Base-by-base conservation (phyloP, 2,888 invertebrate genomes). In the Muschampia plurimacula region DNA sequence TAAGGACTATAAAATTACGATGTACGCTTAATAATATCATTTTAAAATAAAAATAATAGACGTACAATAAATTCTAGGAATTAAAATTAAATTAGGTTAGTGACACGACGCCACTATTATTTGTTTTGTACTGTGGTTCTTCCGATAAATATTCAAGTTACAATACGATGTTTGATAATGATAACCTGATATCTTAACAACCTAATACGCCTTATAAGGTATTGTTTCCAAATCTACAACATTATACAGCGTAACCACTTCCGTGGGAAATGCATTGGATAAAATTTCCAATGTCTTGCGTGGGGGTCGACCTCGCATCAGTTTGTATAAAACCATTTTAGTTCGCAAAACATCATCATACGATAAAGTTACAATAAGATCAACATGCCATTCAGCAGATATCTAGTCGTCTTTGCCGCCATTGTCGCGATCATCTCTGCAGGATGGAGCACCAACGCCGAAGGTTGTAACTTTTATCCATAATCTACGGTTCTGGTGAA, bases 221-320 rank as follows among this genome's bases (percentile, higher is more conserved):
- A 82, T 83, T 82, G 80, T 80, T 72, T 28, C 78, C 81, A 76
- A 82, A 78, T 78, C 44, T 55, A 69, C 49, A 67, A 63, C 52
- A 22, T 71, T 22, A 60, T 12, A 69, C 12, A 44, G 28, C 28
- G 7, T 28, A 9, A 73, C 55, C 72, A 81, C 84, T 88, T 90
- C 89, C 89, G 91, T 87, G 88, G 86, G 89, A 90, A 72, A 72
- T 49, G 62, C 62, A 72, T 63, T n/a, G 55, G 60, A 15, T 60
- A 57, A 64, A 32, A 74, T 71, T 52, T 76, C 82, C 84, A 86
- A 87, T 83, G 84, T 79, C 81, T 69, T 69, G 87, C 83, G 91
- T 92, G 90, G 91, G 91, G 86, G 84, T 79, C 78, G 91, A 82
- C 93, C 93, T 93, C 91, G 89, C 74, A 72, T 68, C 85, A 84